A percentile compares a stretch with the other conserved stretches of the same genome.
Evolutionary conservation across 1,140 invertebrate species (phyloP).

Genomic region (Sycophila sp.): DNA sequence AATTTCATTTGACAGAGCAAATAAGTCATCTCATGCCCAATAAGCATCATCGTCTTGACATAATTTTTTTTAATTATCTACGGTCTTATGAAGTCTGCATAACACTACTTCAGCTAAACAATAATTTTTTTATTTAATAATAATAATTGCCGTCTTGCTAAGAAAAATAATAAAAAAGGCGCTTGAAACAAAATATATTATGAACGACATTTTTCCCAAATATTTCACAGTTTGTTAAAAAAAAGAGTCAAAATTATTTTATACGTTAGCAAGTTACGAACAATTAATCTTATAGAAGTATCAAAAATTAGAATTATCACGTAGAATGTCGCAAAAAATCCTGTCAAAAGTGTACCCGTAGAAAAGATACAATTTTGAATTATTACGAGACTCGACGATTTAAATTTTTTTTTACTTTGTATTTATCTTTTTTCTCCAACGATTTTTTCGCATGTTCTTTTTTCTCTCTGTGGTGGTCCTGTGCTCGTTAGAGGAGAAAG

Average conservation of each 20-base stretch:
- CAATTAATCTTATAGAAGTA: slow-evolving; percentile 14
- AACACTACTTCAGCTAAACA: not conserved
- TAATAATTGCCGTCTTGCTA: not conserved
- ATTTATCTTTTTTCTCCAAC: slow-evolving; percentile 41
- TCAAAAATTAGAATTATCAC: slow-evolving; percentile 27
- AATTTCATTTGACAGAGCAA: slow-evolving; percentile 12
- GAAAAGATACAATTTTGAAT: slow-evolving; percentile 2
- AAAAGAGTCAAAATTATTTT: slow-evolving; percentile 7
- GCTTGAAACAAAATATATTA: not conserved
- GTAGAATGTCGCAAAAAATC: slow-evolving; percentile 23
- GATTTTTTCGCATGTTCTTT: slow-evolving; percentile 18
- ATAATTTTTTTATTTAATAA: slow-evolving; percentile 15
- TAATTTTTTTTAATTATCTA: slow-evolving; percentile 2
- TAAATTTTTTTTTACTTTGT: slow-evolving; percentile 14
- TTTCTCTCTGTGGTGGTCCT: slow-evolving; percentile 46
- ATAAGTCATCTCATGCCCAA: slow-evolving; percentile 9
- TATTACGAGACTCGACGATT: slow-evolving; percentile 12
- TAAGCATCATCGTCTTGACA: too few species aligned
- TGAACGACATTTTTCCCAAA: not conserved
- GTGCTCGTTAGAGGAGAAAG: slow-evolving; percentile 50
- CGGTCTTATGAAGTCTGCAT: not conserved
- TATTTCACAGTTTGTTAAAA: not conserved
- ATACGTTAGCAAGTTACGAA: not conserved
- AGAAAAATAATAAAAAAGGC: slow-evolving; percentile 14
- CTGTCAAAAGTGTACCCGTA: not conserved